Conservation (phyloP, 2,888 invertebrate genomes). For the Congeria kusceri region DNA sequence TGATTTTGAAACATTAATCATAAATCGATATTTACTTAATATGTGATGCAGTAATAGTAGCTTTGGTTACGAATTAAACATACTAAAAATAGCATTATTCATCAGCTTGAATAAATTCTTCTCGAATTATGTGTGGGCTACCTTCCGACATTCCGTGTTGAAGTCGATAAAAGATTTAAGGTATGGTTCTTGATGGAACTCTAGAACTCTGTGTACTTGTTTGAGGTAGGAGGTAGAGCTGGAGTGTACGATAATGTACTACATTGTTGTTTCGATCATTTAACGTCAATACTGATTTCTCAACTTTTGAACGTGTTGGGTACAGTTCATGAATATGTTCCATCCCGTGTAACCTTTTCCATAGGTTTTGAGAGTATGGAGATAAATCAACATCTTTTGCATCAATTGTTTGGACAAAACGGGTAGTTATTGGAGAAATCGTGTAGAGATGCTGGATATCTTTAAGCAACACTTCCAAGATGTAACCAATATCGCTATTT, state of each 20-base stretch:
- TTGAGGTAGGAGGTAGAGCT: constrained; percentile 23
- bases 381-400: constrained; percentile 28
- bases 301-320: constrained; percentile 21
- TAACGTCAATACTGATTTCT: constrained; percentile 20
- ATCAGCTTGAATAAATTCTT: constrained; percentile 76
- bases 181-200: constrained; percentile 25
- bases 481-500: constrained; percentile 35
- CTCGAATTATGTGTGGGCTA: constrained; percentile 78
- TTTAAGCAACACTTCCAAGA: too few relatives aligned
- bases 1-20: too few relatives aligned
- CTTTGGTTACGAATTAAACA: too few relatives aligned
- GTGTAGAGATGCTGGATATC: constrained; percentile 33
- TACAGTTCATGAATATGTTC: not conserved
- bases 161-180: constrained; percentile 7
- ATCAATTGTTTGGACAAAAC: constrained; percentile 40
- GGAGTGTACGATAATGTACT: constrained; percentile 18
- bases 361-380: constrained; percentile 19
- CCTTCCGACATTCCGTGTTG: constrained; percentile 46
- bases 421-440: constrained; percentile 43
- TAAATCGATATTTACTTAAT: too few relatives aligned
- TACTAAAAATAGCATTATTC: constrained; percentile 66
- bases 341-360: constrained; percentile 16
- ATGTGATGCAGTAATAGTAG: too few relatives aligned
- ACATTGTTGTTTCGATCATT: constrained; percentile 13
- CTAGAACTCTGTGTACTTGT: constrained; percentile 22